Percentiles rank a stretch among this genome's conserved stretches.
phyloP scores from a whole-genome alignment of 64 coral and sea anemone genomes.

The Montipora capricornis region DNA sequence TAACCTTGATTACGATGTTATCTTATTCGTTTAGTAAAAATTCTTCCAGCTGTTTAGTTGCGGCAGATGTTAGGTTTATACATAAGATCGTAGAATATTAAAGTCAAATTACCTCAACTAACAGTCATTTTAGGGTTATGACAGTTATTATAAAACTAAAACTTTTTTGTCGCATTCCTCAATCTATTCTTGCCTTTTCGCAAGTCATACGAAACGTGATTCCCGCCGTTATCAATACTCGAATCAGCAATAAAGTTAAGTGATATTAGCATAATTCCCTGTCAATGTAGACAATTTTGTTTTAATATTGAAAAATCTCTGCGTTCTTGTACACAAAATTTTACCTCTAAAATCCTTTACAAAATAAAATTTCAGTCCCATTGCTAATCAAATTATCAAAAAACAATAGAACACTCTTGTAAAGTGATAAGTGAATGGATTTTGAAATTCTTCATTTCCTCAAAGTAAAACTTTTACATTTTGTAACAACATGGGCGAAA shows the following conservation, averaged over 20 bases:
- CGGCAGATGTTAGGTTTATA: not conserved
- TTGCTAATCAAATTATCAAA: not conserved
- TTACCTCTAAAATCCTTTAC: not conserved
- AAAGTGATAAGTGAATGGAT: too few species aligned
- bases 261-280: constrained; percentile 46
- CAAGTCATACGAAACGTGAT: not conserved
- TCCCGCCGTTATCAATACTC: constrained; percentile 3
- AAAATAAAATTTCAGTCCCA: not conserved
- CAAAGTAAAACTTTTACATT: constrained; percentile 15
- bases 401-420: not conserved
- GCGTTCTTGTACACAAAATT: not conserved
- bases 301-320: not conserved
- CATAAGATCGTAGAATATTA: not conserved
- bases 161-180: not conserved
- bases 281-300: not conserved
- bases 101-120: not conserved
- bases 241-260: constrained; percentile 1
- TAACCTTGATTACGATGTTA: constrained; percentile 23
- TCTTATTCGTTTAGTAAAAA: constrained; percentile 33
- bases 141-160: not conserved
- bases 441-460: constrained; percentile 21
- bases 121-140: constrained; percentile 13
- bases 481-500: constrained; percentile 20
- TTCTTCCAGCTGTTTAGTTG: not conserved
- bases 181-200: not conserved